A percentile compares a stretch with the other conserved stretches of the same genome.
Evolutionary conservation across 2,113 vertebrate species (phyloP).

Genomic region (Bothrops jararaca): DNA sequence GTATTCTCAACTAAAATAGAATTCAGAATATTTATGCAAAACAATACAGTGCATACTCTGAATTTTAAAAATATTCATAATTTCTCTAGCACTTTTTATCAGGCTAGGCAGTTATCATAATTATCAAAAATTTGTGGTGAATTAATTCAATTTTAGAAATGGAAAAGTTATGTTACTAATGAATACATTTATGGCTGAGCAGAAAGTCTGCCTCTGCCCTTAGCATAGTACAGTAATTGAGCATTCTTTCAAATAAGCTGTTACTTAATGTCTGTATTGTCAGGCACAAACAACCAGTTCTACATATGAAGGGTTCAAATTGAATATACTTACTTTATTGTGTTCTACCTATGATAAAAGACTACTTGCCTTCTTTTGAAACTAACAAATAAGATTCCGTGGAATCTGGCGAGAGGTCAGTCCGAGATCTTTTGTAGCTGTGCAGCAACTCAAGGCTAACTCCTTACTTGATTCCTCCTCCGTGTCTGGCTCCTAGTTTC

Average conservation of each 20-base stretch:
- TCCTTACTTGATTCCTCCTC: not conserved
- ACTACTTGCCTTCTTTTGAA: not conserved
- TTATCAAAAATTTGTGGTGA: not conserved
- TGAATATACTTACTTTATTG: not conserved
- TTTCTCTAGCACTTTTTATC: not conserved
- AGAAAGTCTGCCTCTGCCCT: not conserved
- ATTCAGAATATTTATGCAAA: not conserved
- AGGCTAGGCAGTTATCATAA: not conserved
- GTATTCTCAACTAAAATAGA: not conserved
- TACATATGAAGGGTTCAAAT: not conserved
- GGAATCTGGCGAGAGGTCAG: not conserved
- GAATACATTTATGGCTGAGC: not conserved
- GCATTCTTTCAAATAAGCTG: not conserved
- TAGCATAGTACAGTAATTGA: not conserved
- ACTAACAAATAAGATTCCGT: not conserved
- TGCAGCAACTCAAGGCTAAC: not conserved
- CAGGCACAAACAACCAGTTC: not conserved
- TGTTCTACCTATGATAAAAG: not conserved
- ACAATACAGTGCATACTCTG: not conserved
- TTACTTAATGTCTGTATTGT: not conserved
- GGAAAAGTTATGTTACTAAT: not conserved
- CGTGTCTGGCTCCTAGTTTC: not conserved
- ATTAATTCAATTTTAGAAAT: not conserved
- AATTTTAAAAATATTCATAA: not conserved
- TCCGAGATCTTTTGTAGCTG: not conserved